Conservation (phyloP, 1,140 invertebrate species). For the Cydia pomonella region DNA sequence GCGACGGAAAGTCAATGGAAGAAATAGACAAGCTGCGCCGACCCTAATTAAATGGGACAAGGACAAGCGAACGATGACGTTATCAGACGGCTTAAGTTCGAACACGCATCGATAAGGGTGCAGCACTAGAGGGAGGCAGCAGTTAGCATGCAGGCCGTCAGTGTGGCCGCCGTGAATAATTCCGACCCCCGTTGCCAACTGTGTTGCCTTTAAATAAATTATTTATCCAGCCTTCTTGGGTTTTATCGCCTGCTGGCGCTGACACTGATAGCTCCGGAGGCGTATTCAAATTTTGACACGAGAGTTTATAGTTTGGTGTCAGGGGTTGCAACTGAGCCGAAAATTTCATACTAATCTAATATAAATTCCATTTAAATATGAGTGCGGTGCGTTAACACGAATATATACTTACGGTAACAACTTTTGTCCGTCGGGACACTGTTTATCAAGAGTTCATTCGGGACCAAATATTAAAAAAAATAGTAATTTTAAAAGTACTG, state of each 20-base stretch:
- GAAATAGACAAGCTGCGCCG: no score
- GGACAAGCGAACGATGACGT: no score
- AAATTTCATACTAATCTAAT: neutral
- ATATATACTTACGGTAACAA: no score
- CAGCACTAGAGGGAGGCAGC: constrained; percentile 29
- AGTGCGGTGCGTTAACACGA: no score
- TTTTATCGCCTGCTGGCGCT: neutral
- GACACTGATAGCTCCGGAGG: neutral
- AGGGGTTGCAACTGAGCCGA: neutral
- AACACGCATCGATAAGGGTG: neutral
- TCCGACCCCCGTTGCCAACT: constrained; percentile 35
- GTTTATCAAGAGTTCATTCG: no score
- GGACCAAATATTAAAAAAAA: no score
- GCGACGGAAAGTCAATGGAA: no score
- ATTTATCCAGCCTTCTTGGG: constrained; percentile 33
- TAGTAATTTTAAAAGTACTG: no score
- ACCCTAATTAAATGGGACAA: no score
- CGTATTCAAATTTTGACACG: neutral
- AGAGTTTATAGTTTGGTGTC: neutral
- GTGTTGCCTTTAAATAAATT: constrained; percentile 39
- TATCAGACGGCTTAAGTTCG: no score
- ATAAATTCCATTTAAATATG: neutral
- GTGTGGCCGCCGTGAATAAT: constrained; percentile 52
- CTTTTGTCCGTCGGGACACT: no score
- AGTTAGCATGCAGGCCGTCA: constrained; percentile 40